phyloP scores from a whole-genome alignment of 2,797 vertebrate genomes.

The Catamblyrhynchus diadema region DNA sequence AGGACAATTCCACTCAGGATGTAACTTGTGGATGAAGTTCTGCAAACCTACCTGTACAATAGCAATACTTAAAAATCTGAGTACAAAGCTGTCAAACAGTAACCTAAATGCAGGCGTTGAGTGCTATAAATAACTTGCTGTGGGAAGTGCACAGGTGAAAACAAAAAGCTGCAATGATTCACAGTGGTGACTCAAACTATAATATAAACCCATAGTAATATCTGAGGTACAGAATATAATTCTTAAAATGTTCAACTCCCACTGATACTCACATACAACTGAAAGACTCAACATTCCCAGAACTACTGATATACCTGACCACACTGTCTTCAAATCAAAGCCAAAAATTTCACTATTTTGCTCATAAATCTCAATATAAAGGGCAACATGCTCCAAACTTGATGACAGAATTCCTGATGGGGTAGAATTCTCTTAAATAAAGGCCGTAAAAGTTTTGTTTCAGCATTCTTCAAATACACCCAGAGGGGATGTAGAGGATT shows the following conservation, averaged over 20 bases:
- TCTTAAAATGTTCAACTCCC: not conserved
- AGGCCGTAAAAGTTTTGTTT: not conserved
- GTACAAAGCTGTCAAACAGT: not conserved
- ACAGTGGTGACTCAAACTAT: not conserved
- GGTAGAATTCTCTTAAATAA: not conserved
- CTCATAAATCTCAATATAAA: not conserved
- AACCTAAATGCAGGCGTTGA: not conserved
- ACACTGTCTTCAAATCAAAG: not conserved
- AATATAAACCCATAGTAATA: not conserved
- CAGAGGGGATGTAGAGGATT: not conserved
- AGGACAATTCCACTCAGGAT: not conserved
- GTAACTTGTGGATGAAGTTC: not conserved
- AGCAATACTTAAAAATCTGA: not conserved
- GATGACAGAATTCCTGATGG: not conserved
- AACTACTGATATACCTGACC: not conserved
- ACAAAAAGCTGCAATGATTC: not conserved
- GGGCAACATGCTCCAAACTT: not conserved
- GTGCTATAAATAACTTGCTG: not conserved
- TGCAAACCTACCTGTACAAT: not conserved
- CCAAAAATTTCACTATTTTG: not conserved
- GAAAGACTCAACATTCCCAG: not conserved
- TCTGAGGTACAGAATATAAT: not conserved
- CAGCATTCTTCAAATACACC: not conserved
- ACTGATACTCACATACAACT: not conserved
- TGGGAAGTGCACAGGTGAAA: not conserved